Evolutionary conservation across 2,888 invertebrate species (phyloP), one percentile per base, ranked within the genome.

Genomic region (Kuschelorhynchus macadamiae): DNA sequence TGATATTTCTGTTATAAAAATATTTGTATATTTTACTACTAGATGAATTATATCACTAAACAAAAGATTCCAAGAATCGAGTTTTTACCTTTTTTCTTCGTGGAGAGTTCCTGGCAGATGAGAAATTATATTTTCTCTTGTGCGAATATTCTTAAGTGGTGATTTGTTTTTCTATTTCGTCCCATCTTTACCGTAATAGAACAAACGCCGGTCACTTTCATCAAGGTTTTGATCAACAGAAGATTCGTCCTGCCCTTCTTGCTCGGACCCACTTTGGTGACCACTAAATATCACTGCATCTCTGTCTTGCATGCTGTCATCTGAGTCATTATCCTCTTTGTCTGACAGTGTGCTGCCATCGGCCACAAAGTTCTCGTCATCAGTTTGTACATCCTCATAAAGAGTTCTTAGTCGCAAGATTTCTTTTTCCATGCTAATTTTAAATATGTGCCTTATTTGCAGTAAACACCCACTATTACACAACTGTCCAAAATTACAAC

Each of bases 51-150:
- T 25, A 25, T 25, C 25, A 25, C 25, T 25, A 25, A 25, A 25
- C 4, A 25, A 25, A 25, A 25, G 25, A 5, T 25, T 25, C 25
- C 25, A 25, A 25, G 25, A 25, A 25, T 25, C 25, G 25, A 25
- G 25, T 25, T 7, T 5, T 25, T 25, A 25, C 25, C 16, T 2
- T 47, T 21, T 21, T 21, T 8, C 46, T 47, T 47, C 46, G 16
- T 20, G 25, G 46, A 47, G 17, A 47, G 46, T 18, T 18, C 46
- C 46, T 8, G 20, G 46, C 20, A 47, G 20, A 47, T 47, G 46
- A 47, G 46, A 21, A 47, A 47, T 4, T 47, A 47, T 47, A 47
- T 47, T 47, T 47, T 47, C 20, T 5, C 39, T 39, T 7, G 39
- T 39, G 39, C 12, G 12, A 9, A 39, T 39, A 39, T 2, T 39